Evolutionary conservation across 37 sponge, comb jelly and placozoan species (phyloP).

Genomic region (Oopsacas minuta): DNA sequence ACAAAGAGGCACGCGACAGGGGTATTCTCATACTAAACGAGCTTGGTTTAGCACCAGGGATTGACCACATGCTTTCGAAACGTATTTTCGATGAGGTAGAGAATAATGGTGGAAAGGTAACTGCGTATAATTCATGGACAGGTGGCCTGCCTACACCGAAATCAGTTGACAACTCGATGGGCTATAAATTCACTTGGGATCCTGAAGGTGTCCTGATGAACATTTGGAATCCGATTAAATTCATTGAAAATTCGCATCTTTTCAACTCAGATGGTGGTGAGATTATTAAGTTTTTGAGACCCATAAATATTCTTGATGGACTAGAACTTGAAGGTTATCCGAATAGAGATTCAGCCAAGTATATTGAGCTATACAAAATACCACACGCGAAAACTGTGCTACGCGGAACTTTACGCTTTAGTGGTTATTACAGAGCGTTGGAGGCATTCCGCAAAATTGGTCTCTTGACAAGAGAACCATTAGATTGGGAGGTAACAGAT

Average conservation of each 20-base stretch:
- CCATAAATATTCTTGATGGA: conserved; percentile 30
- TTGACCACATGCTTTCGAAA: conserved; percentile 44
- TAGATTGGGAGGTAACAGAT: not conserved
- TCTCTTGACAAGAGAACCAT: not conserved
- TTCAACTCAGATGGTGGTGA: conserved; percentile 16
- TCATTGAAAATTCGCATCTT: conserved; percentile 17
- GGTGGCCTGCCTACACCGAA: conserved; percentile 44
- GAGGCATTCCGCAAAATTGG: not conserved
- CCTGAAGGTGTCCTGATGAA: conserved; percentile 34
- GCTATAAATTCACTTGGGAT: conserved; percentile 49
- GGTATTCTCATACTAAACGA: conserved; percentile 36
- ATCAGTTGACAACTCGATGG: conserved; percentile 36
- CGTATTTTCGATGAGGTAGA: conserved; percentile 26
- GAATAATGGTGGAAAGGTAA: conserved; percentile 27
- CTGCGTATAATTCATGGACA: conserved; percentile 25
- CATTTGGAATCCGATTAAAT: conserved; percentile 29
- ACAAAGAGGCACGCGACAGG: conserved; percentile 18
- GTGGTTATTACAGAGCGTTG: not conserved
- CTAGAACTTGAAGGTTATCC: conserved; percentile 41
- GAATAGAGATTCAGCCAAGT: conserved; percentile 32
- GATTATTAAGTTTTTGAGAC: conserved; percentile 1
- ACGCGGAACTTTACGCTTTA: conserved; percentile 38
- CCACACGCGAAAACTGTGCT: conserved; percentile 31
- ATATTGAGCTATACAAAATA: conserved; percentile 30
- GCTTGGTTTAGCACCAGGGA: conserved; percentile 44